These are phyloP conservation scores for Diadophis punctatus DNA, from an alignment of 2,113 vertebrate genomes.

Conservation along the genomic window DNA sequence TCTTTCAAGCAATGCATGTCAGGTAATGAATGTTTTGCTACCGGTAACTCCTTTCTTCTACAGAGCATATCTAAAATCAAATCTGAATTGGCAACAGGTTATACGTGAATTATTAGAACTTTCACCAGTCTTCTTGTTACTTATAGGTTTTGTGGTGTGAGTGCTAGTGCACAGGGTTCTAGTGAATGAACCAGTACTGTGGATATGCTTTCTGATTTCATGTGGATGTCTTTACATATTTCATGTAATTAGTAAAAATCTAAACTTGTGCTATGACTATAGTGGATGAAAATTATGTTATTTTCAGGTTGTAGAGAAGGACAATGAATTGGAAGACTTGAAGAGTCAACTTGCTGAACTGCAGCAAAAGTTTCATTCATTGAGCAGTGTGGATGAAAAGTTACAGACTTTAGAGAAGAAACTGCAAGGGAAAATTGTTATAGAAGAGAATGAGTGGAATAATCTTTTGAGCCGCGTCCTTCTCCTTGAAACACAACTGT, in stretches of 20 bases:
- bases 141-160: background rate
- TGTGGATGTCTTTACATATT: background rate
- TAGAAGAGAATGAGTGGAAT: conserved; percentile 82
- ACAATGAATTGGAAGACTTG: conserved; percentile 64
- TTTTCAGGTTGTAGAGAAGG: conserved; percentile 61
- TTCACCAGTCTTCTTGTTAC: background rate
- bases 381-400: conserved; percentile 69
- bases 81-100: background rate
- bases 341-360: conserved; percentile 72
- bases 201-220: background rate
- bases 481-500: conserved; percentile 83
- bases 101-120: background rate
- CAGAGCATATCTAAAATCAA: background rate
- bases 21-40: background rate
- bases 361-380: conserved; percentile 70
- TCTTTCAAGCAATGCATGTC: background rate
- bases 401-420: conserved; percentile 74
- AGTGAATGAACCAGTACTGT: background rate
- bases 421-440: conserved; percentile 74
- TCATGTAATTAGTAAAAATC: background rate
- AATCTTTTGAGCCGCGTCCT: conserved; percentile 83
- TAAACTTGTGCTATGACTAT: background rate
- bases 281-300: background rate
- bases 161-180: background rate
- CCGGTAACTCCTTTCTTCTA: background rate